Evolutionary conservation across 1,140 invertebrate genomes (phyloP).

Genomic region (Plutomurus gul): DNA sequence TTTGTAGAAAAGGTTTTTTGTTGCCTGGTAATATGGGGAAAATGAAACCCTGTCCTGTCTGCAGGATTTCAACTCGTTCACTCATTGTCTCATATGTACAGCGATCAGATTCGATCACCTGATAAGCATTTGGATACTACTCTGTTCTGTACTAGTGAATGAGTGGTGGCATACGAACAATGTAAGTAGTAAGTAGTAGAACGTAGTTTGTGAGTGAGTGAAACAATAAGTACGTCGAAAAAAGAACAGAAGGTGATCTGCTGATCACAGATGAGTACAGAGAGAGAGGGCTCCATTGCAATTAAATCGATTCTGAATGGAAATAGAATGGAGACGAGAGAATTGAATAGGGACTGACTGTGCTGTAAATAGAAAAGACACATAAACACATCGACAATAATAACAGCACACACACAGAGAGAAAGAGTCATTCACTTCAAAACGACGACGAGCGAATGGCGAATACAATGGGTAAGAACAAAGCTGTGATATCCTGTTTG

Average conservation of each 20-base stretch:
- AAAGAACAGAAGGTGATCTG: background rate
- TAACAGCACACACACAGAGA: too few species aligned
- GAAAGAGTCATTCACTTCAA: too few species aligned
- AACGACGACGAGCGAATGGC: too few species aligned
- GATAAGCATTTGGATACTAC: conserved; percentile 1
- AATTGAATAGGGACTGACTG: background rate
- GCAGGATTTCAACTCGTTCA: too few species aligned
- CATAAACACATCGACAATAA: too few species aligned
- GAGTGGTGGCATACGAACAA: background rate
- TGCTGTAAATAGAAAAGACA: background rate
- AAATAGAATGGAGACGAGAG: background rate
- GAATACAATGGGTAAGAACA: too few species aligned
- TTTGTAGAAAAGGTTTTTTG: too few species aligned
- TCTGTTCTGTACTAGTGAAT: background rate
- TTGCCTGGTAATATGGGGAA: too few species aligned
- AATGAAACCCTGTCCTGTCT: too few species aligned
- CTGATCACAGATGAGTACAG: background rate
- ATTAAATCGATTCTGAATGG: conserved; percentile 2
- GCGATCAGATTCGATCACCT: conserved; percentile 10
- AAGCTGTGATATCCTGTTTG: too few species aligned
- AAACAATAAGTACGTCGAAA: background rate
- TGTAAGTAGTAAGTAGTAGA: background rate
- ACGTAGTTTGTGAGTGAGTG: background rate
- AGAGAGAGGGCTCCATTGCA: background rate
- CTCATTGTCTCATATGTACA: too few species aligned